Evolutionary conservation across 2,888 invertebrate species (phyloP).

Genomic region (Acrocyrtus sp.): DNA sequence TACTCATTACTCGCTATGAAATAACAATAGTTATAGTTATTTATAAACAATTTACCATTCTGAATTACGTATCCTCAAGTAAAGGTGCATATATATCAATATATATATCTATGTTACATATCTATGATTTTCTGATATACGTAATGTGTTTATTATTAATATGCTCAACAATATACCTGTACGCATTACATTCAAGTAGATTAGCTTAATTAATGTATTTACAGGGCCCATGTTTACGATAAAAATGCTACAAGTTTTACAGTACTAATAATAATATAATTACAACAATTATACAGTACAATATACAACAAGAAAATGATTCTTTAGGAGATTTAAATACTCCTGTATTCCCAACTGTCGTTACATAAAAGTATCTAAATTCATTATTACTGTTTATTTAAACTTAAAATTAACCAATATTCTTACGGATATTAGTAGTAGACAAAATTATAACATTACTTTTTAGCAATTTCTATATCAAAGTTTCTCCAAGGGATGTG

Average conservation of each 20-base stretch:
- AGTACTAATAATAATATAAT: slow-evolving; percentile 17
- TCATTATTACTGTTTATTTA: too few relatives aligned
- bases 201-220: too few relatives aligned
- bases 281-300: slow-evolving; percentile 36
- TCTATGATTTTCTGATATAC: background rate
- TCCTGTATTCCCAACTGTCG: background rate
- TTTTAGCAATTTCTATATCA: too few relatives aligned
- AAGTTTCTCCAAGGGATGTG: too few relatives aligned
- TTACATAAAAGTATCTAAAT: background rate
- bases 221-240: slow-evolving; percentile 7
- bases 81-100: slow-evolving; percentile 15
- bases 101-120: background rate
- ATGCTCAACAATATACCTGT: slow-evolving; percentile 21
- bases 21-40: slow-evolving; percentile 15
- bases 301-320: slow-evolving; percentile 38
- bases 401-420: too few relatives aligned
- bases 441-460: too few relatives aligned
- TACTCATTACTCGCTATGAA: background rate
- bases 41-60: slow-evolving; percentile 21
- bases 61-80: slow-evolving; percentile 10
- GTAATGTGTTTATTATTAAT: slow-evolving; percentile 5
- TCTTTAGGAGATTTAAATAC: too few relatives aligned
- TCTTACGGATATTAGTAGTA: too few relatives aligned
- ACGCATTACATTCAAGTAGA: too few relatives aligned
- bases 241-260: too few relatives aligned